Conservation (phyloP, 2,888 invertebrate species). For the Cyclophora punctaria region DNA sequence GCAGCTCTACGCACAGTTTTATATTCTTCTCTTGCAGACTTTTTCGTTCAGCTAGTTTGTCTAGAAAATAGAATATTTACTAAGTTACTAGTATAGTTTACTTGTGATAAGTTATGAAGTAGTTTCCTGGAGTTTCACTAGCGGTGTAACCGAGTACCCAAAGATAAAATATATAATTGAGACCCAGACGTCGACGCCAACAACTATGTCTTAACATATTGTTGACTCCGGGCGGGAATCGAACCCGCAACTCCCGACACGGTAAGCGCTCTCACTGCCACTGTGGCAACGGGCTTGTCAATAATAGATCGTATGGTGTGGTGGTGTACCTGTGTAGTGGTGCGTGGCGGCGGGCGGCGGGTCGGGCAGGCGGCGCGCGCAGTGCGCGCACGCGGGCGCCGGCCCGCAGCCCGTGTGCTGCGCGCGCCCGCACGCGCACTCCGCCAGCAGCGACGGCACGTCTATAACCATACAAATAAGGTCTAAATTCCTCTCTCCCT, state of each 20-base stretch:
- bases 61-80: constrained; percentile 22
- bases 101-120: too few relatives aligned
- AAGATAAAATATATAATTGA: not conserved
- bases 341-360: constrained; percentile 11
- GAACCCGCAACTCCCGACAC: too few relatives aligned
- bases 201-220: too few relatives aligned
- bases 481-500: too few relatives aligned
- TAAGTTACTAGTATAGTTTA: too few relatives aligned
- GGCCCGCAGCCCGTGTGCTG: constrained; percentile 62
- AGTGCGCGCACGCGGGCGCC: constrained; percentile 41
- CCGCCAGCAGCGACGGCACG: constrained; percentile 58
- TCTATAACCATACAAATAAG: constrained; percentile 29
- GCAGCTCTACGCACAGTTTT: constrained; percentile 58
- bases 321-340: too few relatives aligned
- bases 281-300: too few relatives aligned
- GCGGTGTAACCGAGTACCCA: not conserved
- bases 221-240: too few relatives aligned
- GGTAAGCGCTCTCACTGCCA: too few relatives aligned
- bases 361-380: constrained; percentile 23
- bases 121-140: too few relatives aligned
- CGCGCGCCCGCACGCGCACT: constrained; percentile 55
- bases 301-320: too few relatives aligned
- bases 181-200: too few relatives aligned
- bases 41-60: constrained; percentile 61
- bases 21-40: constrained; percentile 64